Base-by-base conservation (phyloP, 2,888 invertebrate genomes). In the Ischnura elegans region DNA sequence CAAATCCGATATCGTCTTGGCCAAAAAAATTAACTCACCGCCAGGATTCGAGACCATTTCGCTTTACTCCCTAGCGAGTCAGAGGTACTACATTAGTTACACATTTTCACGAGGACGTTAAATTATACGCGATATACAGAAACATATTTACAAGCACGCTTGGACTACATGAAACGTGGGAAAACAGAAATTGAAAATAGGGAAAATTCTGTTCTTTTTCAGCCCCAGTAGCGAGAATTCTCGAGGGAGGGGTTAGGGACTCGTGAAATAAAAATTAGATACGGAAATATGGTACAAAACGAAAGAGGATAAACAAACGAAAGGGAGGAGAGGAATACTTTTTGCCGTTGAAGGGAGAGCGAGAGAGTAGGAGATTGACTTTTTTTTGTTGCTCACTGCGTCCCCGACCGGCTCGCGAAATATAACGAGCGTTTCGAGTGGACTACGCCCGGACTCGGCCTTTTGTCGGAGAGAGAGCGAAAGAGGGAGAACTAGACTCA, bases 341-440 rank as follows among this genome's bases (percentile, higher is more conserved):
- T 76, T 36, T 36, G 36, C 76, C 76, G 76, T 16, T 29, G 76
- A 76, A 76, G 76, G 36, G 76, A 76, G 36, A 29, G n/a, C n/a
- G n/a, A n/a, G n/a, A n/a, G n/a, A n/a, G n/a, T n/a, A n/a, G 76
- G 76, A 76, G 76, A 76, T 76, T 76, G 76, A 36, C 76, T 76
- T 76, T 76, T 76, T 66, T 6, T 66, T 29, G 10, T 36, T 5
- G 10, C 61, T 61, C 61, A 25, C 61, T 25, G 61, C 61, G 2
- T 61, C 61, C 61, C 25, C 61, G 61, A 1, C 2, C 76, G 29
- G 76, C 76, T 76, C 36, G 36, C 76, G 76, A 76, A 76, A 76
- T 36, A 76, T 76, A 76, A 76, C 76, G 76, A 76, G 76, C 76
- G n/a, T 66, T 66, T 66, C 8, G n/a, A 76, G 36, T 36, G 36